Evolutionary conservation across 2,113 vertebrate genomes (phyloP), one percentile per base, ranked within the genome.

Genomic region (Pteruthius melanotis): DNA sequence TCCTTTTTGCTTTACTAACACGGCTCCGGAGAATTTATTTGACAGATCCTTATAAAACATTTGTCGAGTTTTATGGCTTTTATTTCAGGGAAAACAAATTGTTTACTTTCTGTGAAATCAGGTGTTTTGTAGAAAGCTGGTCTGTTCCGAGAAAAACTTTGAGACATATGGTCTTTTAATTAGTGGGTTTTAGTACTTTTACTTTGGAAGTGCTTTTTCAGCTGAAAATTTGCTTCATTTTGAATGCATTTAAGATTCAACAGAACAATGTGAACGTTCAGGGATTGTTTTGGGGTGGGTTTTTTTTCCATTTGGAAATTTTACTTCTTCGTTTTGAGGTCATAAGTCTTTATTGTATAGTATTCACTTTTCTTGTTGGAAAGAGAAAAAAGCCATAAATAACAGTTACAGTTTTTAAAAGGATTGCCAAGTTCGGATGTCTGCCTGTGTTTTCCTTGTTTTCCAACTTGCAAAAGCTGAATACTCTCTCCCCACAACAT

Each of bases 271-370:
- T 35, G 42, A 77, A 66, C 13, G 53, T 50, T 81, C 12, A 30
- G 23, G 11, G 5, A 2, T 0, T 19, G 86, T 85, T 52, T 28
- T 3, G n/a, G 11, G 15, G 5, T 56, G 40, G 5, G 0, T 3
- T 33, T 14, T 14, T 78, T 82, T 71, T 20, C 35, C 12, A 59
- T 54, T 90, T 87, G 14, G 7, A 22, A 60, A 57, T 65, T 85
- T 56, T 45, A 52, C 28, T 79, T 84, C 70, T 70, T 63, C 7
- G 28, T 37, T 5, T 83, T 72, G 1, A 9, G 7, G 5, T 49
- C 15, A 4, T 72, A 35, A 86, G 19, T 64, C 19, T 86, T 77
- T 91, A 35, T 30, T 45, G 22, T 57, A 18, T 44, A 74, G 44
- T 64, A 53, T 26, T 61, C 2, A 4, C 12, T 79, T 77, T 87